Conservation (phyloP, 2,797 vertebrate genomes). For the Danio albolineatus region DNA sequence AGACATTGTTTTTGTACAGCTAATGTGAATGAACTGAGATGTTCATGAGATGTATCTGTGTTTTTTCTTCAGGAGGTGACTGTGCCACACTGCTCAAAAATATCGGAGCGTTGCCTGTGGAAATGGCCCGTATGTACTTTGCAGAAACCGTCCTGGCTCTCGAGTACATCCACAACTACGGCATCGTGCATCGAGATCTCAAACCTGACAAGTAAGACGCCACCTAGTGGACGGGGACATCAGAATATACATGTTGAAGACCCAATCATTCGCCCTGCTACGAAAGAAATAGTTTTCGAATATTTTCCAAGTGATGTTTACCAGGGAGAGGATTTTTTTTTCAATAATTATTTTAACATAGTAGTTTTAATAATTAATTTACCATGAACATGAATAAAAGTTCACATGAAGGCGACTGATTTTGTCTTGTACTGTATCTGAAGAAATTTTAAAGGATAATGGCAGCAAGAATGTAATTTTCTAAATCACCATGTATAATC, state of each 20-base stretch:
- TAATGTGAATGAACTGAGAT: background rate
- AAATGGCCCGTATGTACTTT: conserved; percentile 92
- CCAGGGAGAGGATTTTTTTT: too few species aligned
- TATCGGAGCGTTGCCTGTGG: conserved; percentile 89
- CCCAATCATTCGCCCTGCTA: too few species aligned
- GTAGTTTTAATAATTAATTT: too few species aligned
- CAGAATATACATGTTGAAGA: background rate
- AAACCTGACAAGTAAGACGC: conserved; percentile 90
- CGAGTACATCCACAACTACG: conserved; percentile 92
- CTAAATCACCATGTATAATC: background rate
- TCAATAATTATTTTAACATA: too few species aligned
- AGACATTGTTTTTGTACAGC: too few species aligned
- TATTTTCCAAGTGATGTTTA: too few species aligned
- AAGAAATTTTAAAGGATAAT: background rate
- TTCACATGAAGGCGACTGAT: too few species aligned
- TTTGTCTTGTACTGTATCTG: too few species aligned
- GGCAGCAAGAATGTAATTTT: background rate
- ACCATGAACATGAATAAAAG: too few species aligned
- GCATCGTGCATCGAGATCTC: conserved; percentile 91
- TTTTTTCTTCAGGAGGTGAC: conserved; percentile 82
- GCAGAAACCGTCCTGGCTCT: conserved; percentile 89
- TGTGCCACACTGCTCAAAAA: conserved; percentile 92
- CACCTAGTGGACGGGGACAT: background rate
- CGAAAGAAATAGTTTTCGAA: too few species aligned
- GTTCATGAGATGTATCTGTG: background rate